Evolutionary conservation across 2,888 invertebrate genomes (phyloP), one percentile per base, ranked within the genome.

Genomic region (Cotesia congregata): DNA sequence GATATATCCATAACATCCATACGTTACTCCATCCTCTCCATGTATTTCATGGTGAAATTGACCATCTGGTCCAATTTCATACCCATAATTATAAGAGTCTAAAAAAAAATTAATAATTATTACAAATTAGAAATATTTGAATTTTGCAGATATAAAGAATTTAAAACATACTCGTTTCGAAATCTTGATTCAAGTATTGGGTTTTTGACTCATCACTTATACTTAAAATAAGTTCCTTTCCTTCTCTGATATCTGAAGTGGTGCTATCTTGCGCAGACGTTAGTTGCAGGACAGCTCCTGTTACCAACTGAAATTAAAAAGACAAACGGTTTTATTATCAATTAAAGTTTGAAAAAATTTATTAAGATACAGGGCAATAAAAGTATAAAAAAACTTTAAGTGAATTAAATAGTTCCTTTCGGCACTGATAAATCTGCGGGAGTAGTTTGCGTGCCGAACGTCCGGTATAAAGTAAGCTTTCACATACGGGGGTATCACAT

Each of bases 21-120:
- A 95, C 0, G 95, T 95, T 17, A 95, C 93, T 20, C 94, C 94
- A 83, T 95, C 95, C 0, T 94, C 93, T 4, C 94, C 95, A 76
- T 93, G 92, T 77, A 92, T 93, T 90, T 95, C 95, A 86, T 95
- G 95, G 87, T 95, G 95, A 87, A 95, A 95, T 89, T 95, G 95
- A 6, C 87, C 87, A 84, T 93, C 93, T 2, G 94, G 93, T 75
- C 93, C 94, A 74, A 95, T 93, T 86, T 95, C 94, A 87, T 95
- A 95, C 78, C 95, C 95, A 87, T 94, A 95, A 85, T 93, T 93
- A 87, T 95, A 95, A 79, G 93, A 92, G 88, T 91, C 95, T 94
- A 85, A 67, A 30, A 50, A 12, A 50, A 12, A 50, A 50, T 50
- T 0, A 78, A 30, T 65, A 12, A 30, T 65, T 39, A 70, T 7